These are phyloP conservation scores for Oncorhynchus gorbuscha DNA, from an alignment of 2,113 vertebrate genomes.

Conservation along the genomic window DNA sequence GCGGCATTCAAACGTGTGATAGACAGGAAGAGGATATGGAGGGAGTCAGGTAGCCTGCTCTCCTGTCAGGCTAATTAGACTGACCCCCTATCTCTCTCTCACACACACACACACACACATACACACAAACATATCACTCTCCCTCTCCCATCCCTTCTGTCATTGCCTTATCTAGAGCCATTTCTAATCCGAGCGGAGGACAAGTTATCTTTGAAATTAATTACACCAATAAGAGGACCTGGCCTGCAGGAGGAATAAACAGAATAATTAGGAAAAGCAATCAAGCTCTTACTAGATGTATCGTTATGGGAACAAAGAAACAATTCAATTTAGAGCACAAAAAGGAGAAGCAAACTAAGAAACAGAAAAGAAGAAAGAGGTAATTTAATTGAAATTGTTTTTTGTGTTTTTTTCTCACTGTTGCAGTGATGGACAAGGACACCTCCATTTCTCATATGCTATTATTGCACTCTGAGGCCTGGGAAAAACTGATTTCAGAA, in stretches of 20 bases:
- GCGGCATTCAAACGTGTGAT: constrained; percentile 22
- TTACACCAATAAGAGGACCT: constrained; percentile 62
- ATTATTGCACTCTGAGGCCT: not conserved
- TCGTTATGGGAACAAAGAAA: constrained; percentile 53
- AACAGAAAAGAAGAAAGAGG: constrained; percentile 4
- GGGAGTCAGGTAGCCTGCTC: not conserved
- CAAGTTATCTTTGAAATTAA: constrained; percentile 68
- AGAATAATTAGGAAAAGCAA: constrained; percentile 68
- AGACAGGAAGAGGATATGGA: constrained; percentile 29
- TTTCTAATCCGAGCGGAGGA: constrained; percentile 56
- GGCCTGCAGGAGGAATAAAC: constrained; percentile 61
- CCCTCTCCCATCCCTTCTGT: constrained; percentile 35
- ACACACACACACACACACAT: constrained; percentile 17
- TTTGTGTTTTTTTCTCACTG: not conserved
- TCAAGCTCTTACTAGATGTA: constrained; percentile 63
- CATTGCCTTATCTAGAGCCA: constrained; percentile 48
- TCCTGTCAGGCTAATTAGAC: constrained; percentile 47
- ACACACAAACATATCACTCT: not conserved
- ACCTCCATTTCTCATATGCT: not conserved
- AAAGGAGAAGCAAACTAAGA: constrained; percentile 21
- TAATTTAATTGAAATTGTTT: constrained; percentile 17
- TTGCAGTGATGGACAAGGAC: not conserved
- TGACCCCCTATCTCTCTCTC: not conserved
- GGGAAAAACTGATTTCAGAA: constrained; percentile 19
- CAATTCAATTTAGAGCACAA: constrained; percentile 33